Conservation (phyloP, 2,888 invertebrate genomes). For the Tetheella fluctuosa region DNA sequence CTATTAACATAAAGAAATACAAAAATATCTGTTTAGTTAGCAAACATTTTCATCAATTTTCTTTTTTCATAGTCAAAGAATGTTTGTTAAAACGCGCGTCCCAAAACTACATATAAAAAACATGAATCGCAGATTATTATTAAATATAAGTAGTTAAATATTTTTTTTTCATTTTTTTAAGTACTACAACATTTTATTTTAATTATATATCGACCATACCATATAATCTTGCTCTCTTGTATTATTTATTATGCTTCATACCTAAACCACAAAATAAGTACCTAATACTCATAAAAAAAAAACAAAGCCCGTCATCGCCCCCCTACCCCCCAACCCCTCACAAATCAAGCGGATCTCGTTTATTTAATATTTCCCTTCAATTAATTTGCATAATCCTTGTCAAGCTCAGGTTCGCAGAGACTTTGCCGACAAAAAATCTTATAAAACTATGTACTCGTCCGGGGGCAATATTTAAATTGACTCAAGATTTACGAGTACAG, state of each 20-base stretch:
- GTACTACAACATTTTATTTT: no score
- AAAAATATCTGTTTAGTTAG: no score
- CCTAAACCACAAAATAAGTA: not conserved
- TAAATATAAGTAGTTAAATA: no score
- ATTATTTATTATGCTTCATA: not conserved
- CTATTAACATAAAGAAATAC: not conserved
- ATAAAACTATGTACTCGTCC: slow-evolving; percentile 6
- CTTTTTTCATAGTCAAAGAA: no score
- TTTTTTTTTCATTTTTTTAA: no score
- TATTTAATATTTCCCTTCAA: slow-evolving; percentile 62
- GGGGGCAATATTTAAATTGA: slow-evolving; percentile 1
- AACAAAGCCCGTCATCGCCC: slow-evolving; percentile 33
- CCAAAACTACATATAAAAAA: no score
- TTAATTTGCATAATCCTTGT: slow-evolving; percentile 71
- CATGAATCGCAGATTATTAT: no score
- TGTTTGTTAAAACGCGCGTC: no score
- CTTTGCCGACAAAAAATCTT: slow-evolving; percentile 13
- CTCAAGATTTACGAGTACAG: not conserved
- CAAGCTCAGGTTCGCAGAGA: slow-evolving; percentile 54
- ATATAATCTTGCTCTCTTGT: no score
- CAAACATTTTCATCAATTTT: no score
- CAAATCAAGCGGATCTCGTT: slow-evolving; percentile 58
- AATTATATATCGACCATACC: no score
- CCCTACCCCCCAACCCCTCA: slow-evolving; percentile 28
- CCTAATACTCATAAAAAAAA: slow-evolving; percentile 40